Base-by-base conservation (phyloP, 2,113 vertebrate species). In the Neogobius melanostomus region DNA sequence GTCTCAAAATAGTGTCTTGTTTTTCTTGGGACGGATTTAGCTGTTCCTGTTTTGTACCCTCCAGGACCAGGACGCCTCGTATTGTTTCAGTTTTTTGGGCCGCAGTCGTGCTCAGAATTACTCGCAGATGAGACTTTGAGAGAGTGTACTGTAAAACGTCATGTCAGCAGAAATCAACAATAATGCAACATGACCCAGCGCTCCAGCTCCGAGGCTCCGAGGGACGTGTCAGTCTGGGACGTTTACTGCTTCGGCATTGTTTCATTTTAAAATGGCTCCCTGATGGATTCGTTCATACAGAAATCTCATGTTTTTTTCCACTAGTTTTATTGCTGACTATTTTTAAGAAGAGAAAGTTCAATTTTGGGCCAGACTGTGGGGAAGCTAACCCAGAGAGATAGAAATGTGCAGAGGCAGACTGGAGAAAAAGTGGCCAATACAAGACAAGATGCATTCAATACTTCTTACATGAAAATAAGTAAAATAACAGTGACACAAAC, bases 31-130 rank as follows among this genome's bases (percentile, higher is more conserved):
- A 71, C 69, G 53, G 21, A 72, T 76, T 77, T 74, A 66, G 75
- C 49, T 0, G 14, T 75, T 82, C 68, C 79, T 80, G 81, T 85
- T 88, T 42, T 44, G 7, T 79, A 69, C 42, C 45, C 21, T 45
- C 15, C 53, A 11, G 9, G 16, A 36, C 0, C 50, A 64, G 66
- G 64, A 68, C 21, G 68, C 62, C 4, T 11, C 64, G 72, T 16
- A 47, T 65, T 66, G 12, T 74, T 65, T 53, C 42, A 44, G 64
- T 83, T 75, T 43, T 11, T n/a, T 36, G 7, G 12, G 6, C 54
- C 17, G 28, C 28, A 7, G 56, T 12, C 62, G 67, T 69, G 10
- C 16, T 63, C 57, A 4, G 50, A 42, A 78, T 69, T 8, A 69
- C 48, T 71, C 71, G 43, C 76, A 75, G 72, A 74, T 46, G 46